These are phyloP conservation scores for Myiagra hebetior DNA, from an alignment of 2,113 vertebrate genomes.

Conservation along the genomic window DNA sequence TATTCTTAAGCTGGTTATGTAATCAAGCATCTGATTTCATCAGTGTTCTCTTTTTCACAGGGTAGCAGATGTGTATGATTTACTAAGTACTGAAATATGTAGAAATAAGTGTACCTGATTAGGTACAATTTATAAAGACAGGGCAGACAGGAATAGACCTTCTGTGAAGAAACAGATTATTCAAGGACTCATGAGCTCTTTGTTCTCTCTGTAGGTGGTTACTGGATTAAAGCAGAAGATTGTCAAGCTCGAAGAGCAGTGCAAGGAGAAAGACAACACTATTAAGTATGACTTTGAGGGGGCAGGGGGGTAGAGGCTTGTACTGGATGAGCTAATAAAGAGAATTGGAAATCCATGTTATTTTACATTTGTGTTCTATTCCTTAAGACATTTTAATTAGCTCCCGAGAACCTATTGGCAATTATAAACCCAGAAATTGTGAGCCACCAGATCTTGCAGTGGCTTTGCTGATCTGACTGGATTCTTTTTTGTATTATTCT, in stretches of 20 bases:
- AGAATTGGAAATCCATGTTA: neutral
- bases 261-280: slow-evolving; percentile 84
- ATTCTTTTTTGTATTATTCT: neutral
- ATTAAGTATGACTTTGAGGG: slow-evolving; percentile 73
- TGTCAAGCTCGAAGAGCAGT: slow-evolving; percentile 88
- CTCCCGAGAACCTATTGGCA: neutral
- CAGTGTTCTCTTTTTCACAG: neutral
- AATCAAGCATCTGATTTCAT: neutral
- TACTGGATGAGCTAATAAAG: neutral
- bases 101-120: neutral
- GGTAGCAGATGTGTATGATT: neutral
- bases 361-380: neutral
- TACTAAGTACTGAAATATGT: neutral
- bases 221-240: slow-evolving; percentile 87
- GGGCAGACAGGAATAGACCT: neutral
- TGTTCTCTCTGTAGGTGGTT: slow-evolving; percentile 74
- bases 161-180: neutral
- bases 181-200: neutral
- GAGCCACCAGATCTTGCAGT: neutral
- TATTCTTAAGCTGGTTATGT: neutral
- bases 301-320: neutral
- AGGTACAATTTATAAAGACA: neutral
- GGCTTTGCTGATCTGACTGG: neutral
- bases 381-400: neutral
- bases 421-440: neutral